A percentile compares a stretch with the other conserved stretches of the same genome.
Evolutionary conservation across 2,113 vertebrate species (phyloP).

Genomic region (Melanerpes aurifrons): DNA sequence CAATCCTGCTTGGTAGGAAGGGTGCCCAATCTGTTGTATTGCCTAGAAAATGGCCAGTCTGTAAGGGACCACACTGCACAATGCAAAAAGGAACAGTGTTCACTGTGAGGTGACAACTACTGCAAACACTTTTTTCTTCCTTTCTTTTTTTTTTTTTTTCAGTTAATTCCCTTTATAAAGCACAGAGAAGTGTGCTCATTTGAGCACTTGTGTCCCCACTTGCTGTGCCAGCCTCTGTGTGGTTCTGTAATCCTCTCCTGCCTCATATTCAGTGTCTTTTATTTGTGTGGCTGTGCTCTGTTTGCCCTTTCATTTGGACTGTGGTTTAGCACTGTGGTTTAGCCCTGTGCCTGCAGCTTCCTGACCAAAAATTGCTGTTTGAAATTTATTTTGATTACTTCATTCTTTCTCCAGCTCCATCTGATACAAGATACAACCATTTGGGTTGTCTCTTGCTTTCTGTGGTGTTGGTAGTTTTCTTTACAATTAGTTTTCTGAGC

Average conservation of each 20-base stretch:
- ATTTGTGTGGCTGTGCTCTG: not conserved
- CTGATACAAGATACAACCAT: not conserved
- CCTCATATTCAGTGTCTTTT: not conserved
- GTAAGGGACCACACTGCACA: not conserved
- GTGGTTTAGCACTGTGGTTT: not conserved
- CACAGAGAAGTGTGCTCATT: not conserved
- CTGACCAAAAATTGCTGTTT: not conserved
- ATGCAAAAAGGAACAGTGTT: not conserved
- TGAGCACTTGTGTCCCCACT: accelerated
- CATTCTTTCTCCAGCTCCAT: not conserved
- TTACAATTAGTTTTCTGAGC: not conserved
- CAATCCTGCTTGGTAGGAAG: not conserved
- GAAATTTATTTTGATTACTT: not conserved
- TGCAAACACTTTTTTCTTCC: not conserved
- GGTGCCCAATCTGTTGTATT: not conserved
- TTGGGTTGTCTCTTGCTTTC: not conserved
- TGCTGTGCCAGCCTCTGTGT: not conserved
- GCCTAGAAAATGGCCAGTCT: not conserved
- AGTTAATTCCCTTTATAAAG: not conserved
- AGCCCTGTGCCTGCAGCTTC: not conserved
- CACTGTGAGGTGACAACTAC: not conserved
- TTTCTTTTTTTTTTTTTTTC: not conserved
- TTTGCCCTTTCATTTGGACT: not conserved
- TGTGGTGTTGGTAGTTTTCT: not conserved
- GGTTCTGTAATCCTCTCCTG: not conserved